phyloP scores from a whole-genome alignment of 2,113 vertebrate genomes.

The Pyrgilauda ruficollis region DNA sequence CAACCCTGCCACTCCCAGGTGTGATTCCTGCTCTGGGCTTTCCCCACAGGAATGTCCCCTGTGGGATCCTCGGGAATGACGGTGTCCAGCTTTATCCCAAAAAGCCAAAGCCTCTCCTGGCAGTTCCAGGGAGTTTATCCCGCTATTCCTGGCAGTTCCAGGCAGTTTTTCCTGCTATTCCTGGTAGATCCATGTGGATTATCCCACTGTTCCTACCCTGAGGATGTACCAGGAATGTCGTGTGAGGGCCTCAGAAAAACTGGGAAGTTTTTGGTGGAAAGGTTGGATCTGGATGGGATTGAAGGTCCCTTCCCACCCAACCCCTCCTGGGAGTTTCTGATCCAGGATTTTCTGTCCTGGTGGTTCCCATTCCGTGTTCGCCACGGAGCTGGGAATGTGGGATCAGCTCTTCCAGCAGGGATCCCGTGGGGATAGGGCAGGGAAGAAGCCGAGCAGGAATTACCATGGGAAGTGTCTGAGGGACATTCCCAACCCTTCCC shows the following conservation, averaged over 20 bases:
- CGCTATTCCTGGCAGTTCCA: not conserved
- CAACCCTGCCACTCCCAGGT: not conserved
- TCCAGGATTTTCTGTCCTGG: not conserved
- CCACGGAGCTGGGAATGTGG: not conserved
- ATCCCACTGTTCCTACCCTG: not conserved
- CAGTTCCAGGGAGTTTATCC: not conserved
- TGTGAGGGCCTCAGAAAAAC: rapidly evolving
- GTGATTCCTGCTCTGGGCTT: not conserved
- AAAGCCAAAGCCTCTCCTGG: not conserved
- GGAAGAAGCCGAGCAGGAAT: not conserved
- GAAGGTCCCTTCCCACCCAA: not conserved
- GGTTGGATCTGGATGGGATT: not conserved
- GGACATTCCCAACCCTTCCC: not conserved
- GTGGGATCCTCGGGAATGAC: not conserved
- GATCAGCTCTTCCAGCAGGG: not conserved
- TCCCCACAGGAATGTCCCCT: rapidly evolving
- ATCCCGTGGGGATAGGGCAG: not conserved
- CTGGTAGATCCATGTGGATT: rapidly evolving
- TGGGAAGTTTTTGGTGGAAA: not conserved
- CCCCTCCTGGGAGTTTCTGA: not conserved
- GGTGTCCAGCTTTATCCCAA: not conserved
- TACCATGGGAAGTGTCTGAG: rapidly evolving
- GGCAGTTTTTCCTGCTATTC: not conserved
- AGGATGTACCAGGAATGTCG: rapidly evolving
- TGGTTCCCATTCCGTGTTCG: not conserved